Percentiles rank a stretch among this genome's conserved stretches.
These are phyloP conservation scores for Trachelus tabidus DNA, from an alignment of 2,888 invertebrate genomes.

Conservation along the genomic window DNA sequence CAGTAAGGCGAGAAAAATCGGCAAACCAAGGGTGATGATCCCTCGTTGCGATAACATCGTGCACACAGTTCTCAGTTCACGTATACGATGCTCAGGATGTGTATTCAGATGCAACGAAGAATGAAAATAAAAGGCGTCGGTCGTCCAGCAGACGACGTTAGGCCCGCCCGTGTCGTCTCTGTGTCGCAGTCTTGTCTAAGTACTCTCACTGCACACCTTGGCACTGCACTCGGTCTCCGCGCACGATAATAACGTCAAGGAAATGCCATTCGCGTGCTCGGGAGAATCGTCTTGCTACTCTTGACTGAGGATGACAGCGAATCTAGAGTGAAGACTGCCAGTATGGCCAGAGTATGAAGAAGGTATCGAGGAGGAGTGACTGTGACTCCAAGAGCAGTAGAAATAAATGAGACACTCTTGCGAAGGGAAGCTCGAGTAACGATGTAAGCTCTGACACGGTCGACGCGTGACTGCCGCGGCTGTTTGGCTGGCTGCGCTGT, in stretches of 20 bases:
- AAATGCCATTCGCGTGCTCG: not conserved
- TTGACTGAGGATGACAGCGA: not conserved
- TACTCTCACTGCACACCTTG: not conserved
- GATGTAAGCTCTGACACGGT: conserved; percentile 15
- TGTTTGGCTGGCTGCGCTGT: conserved; percentile 14
- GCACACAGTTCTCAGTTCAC: conserved; percentile 2
- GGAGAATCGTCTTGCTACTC: not conserved
- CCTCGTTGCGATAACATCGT: conserved; percentile 34
- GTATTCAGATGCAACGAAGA: not conserved
- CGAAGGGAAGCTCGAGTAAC: not conserved
- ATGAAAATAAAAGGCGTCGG: not conserved
- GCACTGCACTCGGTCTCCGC: not conserved
- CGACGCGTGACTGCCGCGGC: conserved; percentile 35
- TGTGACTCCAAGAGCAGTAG: not conserved
- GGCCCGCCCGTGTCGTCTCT: not conserved
- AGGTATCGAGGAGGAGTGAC: not conserved
- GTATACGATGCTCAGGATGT: not conserved
- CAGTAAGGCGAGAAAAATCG: conserved; percentile 58
- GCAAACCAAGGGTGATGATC: conserved; percentile 33
- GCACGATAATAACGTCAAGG: not conserved
- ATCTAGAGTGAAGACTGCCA: not conserved
- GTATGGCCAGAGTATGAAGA: not conserved
- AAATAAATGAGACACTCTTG: not conserved
- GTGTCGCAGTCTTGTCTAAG: not conserved
- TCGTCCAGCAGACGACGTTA: not conserved